phyloP scores from a whole-genome alignment of 2,888 invertebrate genomes.

The Panorpa germanica region DNA sequence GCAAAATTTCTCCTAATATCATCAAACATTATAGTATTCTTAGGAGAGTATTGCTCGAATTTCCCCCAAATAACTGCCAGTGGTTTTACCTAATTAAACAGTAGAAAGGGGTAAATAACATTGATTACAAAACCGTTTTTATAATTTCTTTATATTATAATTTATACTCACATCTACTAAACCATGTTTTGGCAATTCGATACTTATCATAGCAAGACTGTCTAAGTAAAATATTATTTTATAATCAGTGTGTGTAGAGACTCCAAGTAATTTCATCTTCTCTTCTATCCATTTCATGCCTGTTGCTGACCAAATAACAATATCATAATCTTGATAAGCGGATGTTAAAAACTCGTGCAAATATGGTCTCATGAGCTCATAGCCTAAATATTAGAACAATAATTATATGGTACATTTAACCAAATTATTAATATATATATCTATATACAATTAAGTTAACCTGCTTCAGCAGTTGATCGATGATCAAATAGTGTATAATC shows the following conservation, averaged over 20 bases:
- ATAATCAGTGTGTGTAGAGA: slow-evolving; percentile 62
- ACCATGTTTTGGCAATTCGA: slow-evolving; percentile 78
- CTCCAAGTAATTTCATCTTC: slow-evolving; percentile 86
- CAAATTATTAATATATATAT: slow-evolving; percentile 2
- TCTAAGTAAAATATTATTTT: slow-evolving; percentile 88
- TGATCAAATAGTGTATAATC: slow-evolving; percentile 96
- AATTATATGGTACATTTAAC: background rate
- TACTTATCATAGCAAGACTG: slow-evolving; percentile 85
- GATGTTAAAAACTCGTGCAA: slow-evolving; percentile 83
- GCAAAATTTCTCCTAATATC: slow-evolving; percentile 89
- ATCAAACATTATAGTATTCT: slow-evolving; percentile 97
- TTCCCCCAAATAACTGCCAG: slow-evolving; percentile 95
- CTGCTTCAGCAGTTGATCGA: slow-evolving; percentile 76
- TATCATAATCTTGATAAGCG: slow-evolving; percentile 82
- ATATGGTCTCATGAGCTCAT: slow-evolving; percentile 85
- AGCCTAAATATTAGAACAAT: slow-evolving; percentile 25
- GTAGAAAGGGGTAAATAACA: no score
- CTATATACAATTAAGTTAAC: slow-evolving; percentile 18
- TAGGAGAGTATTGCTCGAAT: slow-evolving; percentile 67
- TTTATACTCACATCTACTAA: slow-evolving; percentile 58
- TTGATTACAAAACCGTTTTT: slow-evolving; percentile 7
- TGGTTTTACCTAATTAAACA: slow-evolving; percentile 82
- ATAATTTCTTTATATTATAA: background rate
- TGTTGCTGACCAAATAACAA: slow-evolving; percentile 97
- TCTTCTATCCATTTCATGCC: slow-evolving; percentile 98